phyloP scores from a whole-genome alignment of 2,113 vertebrate genomes.

The Lontra canadensis region DNA sequence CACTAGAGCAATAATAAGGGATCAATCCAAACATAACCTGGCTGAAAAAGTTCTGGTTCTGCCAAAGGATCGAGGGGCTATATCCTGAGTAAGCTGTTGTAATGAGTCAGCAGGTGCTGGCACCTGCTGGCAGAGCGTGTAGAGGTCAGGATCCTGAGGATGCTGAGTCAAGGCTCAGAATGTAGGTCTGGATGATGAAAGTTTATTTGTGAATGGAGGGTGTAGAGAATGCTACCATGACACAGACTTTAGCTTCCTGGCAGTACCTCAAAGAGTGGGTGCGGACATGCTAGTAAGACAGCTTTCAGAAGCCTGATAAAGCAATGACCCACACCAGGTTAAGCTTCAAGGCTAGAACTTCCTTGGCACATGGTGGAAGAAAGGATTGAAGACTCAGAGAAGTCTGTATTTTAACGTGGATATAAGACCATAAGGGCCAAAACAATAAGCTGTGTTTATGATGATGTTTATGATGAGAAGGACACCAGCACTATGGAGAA shows the following conservation, averaged over 20 bases:
- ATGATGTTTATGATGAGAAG: no score
- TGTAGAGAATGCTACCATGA: background rate
- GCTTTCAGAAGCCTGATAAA: background rate
- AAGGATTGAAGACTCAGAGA: background rate
- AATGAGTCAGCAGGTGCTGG: background rate
- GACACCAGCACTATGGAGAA: background rate
- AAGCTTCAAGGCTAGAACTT: background rate
- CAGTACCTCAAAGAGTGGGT: background rate
- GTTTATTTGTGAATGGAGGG: background rate
- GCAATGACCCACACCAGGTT: background rate
- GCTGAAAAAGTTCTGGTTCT: background rate
- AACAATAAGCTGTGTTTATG: no score
- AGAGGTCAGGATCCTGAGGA: background rate
- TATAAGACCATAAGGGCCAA: no score
- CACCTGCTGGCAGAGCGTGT: background rate
- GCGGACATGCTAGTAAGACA: background rate
- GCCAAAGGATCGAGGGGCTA: background rate
- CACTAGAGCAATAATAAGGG: background rate
- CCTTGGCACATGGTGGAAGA: no score
- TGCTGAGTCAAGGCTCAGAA: background rate
- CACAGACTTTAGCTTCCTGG: background rate
- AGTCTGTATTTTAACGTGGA: background rate
- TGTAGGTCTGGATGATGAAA: background rate
- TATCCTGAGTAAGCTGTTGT: background rate
- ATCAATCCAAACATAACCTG: background rate